Percentiles rank a stretch among this genome's conserved stretches.
Conservation (phyloP, 1,140 invertebrate species). For the Macrosteles quadrilineatus region DNA sequence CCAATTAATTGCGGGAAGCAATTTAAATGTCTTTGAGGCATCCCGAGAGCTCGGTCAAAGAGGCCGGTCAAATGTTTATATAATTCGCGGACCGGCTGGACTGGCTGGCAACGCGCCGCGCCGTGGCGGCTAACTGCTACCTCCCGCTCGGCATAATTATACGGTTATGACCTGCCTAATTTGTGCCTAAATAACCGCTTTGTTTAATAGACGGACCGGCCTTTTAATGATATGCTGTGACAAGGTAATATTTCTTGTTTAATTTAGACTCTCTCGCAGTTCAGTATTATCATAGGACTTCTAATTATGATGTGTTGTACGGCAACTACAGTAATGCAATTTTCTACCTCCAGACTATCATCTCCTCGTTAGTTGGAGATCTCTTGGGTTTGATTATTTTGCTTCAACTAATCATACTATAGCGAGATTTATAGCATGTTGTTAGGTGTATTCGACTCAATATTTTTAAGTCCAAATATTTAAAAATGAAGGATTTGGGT, state of each 20-base stretch:
- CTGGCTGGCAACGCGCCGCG: background rate
- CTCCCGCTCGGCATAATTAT: too few species aligned
- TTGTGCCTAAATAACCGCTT: constrained; percentile 18
- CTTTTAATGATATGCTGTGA: constrained; percentile 14
- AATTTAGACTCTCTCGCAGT: background rate
- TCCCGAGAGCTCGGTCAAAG: constrained; percentile 10
- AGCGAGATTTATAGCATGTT: too few species aligned
- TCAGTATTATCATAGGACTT: background rate
- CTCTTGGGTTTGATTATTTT: too few species aligned
- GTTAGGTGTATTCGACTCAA: too few species aligned
- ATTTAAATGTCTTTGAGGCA: constrained; percentile 21
- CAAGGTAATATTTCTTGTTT: constrained; percentile 8
- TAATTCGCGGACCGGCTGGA: background rate
- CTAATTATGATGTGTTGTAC: constrained; percentile 15
- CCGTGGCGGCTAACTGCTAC: background rate
- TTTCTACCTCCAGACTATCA: too few species aligned
- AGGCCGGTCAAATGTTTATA: constrained; percentile 11
- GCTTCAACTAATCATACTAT: too few species aligned
- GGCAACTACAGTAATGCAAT: too few species aligned
- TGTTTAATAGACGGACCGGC: constrained; percentile 5
- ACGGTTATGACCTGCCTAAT: constrained; percentile 13
- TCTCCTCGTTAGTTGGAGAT: too few species aligned
- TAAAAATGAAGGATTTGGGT: too few species aligned
- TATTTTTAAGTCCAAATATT: too few species aligned
- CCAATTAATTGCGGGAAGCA: constrained; percentile 1